These are phyloP conservation scores for Zapornia atra DNA, from an alignment of 2,113 vertebrate species.

Conservation along the genomic window DNA sequence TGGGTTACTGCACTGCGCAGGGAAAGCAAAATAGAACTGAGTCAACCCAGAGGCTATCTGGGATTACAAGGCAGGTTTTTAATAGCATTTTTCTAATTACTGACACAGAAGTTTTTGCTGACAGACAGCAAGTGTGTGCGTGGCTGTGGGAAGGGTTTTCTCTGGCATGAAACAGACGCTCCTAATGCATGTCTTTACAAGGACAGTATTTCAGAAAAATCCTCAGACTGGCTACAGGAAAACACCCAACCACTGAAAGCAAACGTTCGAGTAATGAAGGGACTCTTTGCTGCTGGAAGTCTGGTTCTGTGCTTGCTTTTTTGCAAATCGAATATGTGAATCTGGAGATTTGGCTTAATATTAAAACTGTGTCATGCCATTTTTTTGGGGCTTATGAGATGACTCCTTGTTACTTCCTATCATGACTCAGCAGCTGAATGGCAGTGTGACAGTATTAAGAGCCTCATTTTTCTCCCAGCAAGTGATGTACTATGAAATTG, in stretches of 20 bases:
- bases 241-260: neutral
- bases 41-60: slow-evolving; percentile 36
- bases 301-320: neutral
- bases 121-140: slow-evolving; percentile 55
- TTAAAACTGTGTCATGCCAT: neutral
- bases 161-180: slow-evolving; percentile 43
- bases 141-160: slow-evolving; percentile 48
- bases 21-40: neutral
- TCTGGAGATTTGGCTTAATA: neutral
- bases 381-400: neutral
- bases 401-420: neutral
- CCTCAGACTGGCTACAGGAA: neutral
- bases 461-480: neutral
- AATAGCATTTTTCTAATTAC: slow-evolving; percentile 67
- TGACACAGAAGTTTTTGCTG: slow-evolving; percentile 58
- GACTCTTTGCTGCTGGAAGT: neutral
- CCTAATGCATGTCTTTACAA: slow-evolving; percentile 57
- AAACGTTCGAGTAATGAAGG: neutral
- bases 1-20: neutral
- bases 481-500: neutral
- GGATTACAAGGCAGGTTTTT: slow-evolving; percentile 55
- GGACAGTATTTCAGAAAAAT: neutral
- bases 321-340: neutral
- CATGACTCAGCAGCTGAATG: neutral
- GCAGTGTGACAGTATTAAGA: neutral